A percentile compares a stretch with the other conserved stretches of the same genome.
Evolutionary conservation across 2,888 invertebrate genomes (phyloP).

Genomic region (Melinaea menophilus): DNA sequence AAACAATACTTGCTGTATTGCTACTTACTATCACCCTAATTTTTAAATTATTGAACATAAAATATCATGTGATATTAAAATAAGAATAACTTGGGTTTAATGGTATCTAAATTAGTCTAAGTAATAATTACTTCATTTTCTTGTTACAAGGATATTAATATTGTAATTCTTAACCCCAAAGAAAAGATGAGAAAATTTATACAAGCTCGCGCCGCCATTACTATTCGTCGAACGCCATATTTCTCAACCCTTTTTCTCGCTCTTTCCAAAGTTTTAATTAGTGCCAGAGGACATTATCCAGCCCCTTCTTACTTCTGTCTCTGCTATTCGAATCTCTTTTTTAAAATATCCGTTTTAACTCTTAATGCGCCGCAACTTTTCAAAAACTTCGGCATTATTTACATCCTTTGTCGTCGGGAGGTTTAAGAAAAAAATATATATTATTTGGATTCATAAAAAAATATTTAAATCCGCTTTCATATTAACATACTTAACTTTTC

Average conservation of each 20-base stretch:
- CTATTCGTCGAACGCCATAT: conserved; percentile 69
- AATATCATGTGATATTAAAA: too few species aligned
- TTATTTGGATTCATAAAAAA: conserved; percentile 6
- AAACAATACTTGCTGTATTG: too few species aligned
- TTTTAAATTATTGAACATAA: too few species aligned
- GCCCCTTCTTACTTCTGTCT: conserved; percentile 58
- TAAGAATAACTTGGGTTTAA: conserved; percentile 1
- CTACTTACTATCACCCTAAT: too few species aligned
- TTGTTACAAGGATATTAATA: conserved; percentile 20
- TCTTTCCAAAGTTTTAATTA: conserved; percentile 74
- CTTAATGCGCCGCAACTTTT: conserved; percentile 40
- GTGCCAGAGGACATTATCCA: conserved; percentile 75
- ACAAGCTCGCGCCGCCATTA: conserved; percentile 63
- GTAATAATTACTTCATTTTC: not conserved
- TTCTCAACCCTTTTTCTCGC: conserved; percentile 72
- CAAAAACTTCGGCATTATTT: conserved; percentile 43
- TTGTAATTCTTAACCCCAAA: conserved; percentile 33
- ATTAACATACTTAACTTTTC: not conserved
- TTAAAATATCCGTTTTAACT: conserved; percentile 47
- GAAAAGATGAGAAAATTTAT: conserved; percentile 64
- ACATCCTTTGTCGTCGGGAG: conserved; percentile 26
- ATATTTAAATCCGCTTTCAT: not conserved
- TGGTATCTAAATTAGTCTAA: not conserved
- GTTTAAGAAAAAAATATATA: conserved; percentile 12
- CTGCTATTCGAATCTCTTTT: conserved; percentile 50